phyloP scores from a whole-genome alignment of 2,797 vertebrate genomes.

The Thripadectes ignobilis region DNA sequence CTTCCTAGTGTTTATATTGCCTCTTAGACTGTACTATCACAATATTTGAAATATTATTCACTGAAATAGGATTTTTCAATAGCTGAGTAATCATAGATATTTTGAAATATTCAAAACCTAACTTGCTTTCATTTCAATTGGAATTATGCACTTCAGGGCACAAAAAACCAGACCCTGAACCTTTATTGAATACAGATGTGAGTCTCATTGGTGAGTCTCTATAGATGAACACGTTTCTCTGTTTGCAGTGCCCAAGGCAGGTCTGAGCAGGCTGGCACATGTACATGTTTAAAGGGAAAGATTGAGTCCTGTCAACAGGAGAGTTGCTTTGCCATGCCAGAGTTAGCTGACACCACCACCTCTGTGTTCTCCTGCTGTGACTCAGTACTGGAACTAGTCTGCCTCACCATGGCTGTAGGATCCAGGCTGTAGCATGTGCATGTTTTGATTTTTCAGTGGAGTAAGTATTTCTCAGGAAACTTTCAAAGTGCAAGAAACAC shows the following conservation, averaged over 20 bases:
- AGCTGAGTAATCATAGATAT: background rate
- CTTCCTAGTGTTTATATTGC: background rate
- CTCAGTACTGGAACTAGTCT: background rate
- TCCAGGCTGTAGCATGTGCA: rapidly evolving
- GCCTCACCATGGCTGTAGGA: background rate
- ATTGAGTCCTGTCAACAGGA: background rate
- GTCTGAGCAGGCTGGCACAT: background rate
- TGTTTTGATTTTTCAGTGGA: background rate
- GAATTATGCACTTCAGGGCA: background rate
- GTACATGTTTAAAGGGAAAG: background rate
- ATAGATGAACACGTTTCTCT: background rate
- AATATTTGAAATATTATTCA: background rate
- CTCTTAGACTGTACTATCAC: background rate
- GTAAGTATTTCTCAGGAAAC: background rate
- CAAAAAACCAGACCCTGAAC: background rate
- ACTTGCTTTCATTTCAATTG: background rate
- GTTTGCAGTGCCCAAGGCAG: background rate
- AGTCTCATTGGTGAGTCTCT: background rate
- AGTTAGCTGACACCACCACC: background rate
- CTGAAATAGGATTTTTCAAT: background rate
- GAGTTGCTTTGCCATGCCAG: background rate
- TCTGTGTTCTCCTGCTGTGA: background rate
- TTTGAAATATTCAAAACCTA: background rate
- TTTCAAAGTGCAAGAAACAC: background rate
- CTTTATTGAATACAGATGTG: background rate